Evolutionary conservation across 1,140 invertebrate genomes (phyloP).

Genomic region (Ganaspis sp.): DNA sequence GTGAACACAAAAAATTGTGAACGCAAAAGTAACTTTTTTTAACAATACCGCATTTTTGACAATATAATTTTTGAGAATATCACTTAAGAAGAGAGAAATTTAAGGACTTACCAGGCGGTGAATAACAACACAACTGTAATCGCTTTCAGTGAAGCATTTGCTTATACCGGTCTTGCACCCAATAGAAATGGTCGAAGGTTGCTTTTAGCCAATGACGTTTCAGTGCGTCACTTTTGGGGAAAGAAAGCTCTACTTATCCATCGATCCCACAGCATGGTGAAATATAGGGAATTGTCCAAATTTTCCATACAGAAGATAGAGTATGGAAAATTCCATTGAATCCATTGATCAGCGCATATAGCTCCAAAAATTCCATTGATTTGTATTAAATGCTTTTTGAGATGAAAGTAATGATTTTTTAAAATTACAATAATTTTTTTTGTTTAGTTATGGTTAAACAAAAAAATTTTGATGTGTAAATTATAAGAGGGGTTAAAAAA

Average conservation of each 20-base stretch:
- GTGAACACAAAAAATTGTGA: too few relatives aligned
- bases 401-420: too few relatives aligned
- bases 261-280: background rate
- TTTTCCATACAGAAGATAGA: background rate
- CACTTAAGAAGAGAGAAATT: background rate
- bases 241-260: background rate
- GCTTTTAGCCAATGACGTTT: background rate
- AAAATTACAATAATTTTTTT: too few relatives aligned
- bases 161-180: conserved; percentile 57
- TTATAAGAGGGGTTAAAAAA: too few relatives aligned
- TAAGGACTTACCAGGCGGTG: conserved; percentile 65
- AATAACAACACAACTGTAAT: conserved; percentile 68
- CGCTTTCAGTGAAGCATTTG: conserved; percentile 33
- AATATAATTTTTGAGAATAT: too few relatives aligned
- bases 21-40: too few relatives aligned
- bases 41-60: background rate
- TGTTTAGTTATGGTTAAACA: too few relatives aligned
- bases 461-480: too few relatives aligned
- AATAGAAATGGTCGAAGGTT: conserved; percentile 12
- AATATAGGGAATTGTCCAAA: background rate
- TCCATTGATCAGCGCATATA: background rate
- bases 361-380: background rate
- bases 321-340: background rate
- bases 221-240: background rate
- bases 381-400: too few relatives aligned